Percentiles rank a stretch among this genome's conserved stretches.
Conservation (phyloP, 1,140 invertebrate genomes). For the Dermatophagoides farinae region DNA sequence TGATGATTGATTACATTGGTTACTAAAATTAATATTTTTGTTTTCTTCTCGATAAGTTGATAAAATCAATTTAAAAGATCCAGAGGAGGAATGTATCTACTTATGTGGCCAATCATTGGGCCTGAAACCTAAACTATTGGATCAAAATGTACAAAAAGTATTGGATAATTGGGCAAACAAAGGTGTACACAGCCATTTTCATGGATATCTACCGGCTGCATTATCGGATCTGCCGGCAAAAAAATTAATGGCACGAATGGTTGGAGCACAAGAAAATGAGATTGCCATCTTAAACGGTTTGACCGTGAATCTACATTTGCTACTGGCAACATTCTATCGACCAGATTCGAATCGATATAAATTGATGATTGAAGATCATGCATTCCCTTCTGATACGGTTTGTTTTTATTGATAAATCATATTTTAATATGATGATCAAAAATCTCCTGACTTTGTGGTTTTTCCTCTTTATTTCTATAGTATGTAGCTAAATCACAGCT, state of each 20-base stretch:
- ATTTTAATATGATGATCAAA: background rate
- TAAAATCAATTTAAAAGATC: slow-evolving; percentile 21
- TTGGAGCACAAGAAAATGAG: slow-evolving; percentile 29
- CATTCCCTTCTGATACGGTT: slow-evolving; percentile 40
- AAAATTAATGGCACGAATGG: slow-evolving; percentile 27
- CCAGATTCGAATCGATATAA: slow-evolving; percentile 33
- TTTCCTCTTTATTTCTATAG: slow-evolving; percentile 21
- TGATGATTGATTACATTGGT: background rate
- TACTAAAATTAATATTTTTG: background rate
- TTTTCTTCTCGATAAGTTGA: slow-evolving; percentile 25
- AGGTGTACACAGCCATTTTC: slow-evolving; percentile 29
- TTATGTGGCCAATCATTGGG: slow-evolving; percentile 37
- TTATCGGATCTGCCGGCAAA: slow-evolving; percentile 29
- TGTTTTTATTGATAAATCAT: slow-evolving; percentile 15
- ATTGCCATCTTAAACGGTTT: slow-evolving; percentile 36
- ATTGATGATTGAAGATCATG: slow-evolving; percentile 35
- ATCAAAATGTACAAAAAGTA: slow-evolving; percentile 25
- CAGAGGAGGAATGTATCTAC: slow-evolving; percentile 33
- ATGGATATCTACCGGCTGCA: slow-evolving; percentile 30
- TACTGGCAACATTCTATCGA: slow-evolving; percentile 32
- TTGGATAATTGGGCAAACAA: slow-evolving; percentile 31
- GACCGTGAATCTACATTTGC: slow-evolving; percentile 34
- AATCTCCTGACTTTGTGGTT: background rate
- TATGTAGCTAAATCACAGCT: slow-evolving; percentile 39
- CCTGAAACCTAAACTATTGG: slow-evolving; percentile 29